Percentiles rank a stretch among this genome's conserved stretches.
phyloP scores from a whole-genome alignment of 2,113 vertebrate species.

The Lichenostomus cassidix region DNA sequence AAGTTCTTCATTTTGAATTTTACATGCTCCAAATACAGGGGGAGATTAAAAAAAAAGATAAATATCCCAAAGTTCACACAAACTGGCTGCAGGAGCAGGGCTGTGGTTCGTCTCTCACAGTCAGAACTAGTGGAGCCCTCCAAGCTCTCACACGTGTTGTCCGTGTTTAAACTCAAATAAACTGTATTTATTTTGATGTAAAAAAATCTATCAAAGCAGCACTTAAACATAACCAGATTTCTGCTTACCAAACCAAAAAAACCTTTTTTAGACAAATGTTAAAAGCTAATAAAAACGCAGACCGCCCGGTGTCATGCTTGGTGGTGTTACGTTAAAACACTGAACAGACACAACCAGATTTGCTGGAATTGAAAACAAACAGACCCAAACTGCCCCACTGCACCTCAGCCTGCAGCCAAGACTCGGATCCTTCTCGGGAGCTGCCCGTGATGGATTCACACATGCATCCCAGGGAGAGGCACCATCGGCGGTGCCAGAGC shows the following conservation, averaged over 20 bases:
- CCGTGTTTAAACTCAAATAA: neutral
- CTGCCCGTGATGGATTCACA: rapidly evolving
- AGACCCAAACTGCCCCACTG: neutral
- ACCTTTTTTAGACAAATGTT: neutral
- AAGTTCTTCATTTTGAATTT: neutral
- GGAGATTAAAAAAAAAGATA: neutral
- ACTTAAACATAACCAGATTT: neutral
- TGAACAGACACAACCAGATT: neutral
- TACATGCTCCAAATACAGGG: neutral
- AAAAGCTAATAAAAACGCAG: neutral
- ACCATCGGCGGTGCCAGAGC: rapidly evolving
- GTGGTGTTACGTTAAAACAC: neutral
- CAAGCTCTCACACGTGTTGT: neutral
- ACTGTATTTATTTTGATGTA: neutral
- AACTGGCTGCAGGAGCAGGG: rapidly evolving
- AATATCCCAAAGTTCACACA: neutral
- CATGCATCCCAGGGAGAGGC: neutral
- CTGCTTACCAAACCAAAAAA: neutral
- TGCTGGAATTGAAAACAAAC: slow-evolving; percentile 7
- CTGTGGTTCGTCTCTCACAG: neutral
- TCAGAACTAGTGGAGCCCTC: neutral
- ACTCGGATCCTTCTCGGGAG: neutral
- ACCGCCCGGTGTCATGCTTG: neutral
- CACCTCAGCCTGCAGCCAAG: neutral
- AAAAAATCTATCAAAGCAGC: neutral